Evolutionary conservation across 1,140 invertebrate species (phyloP), one percentile per base, ranked within the genome.

Genomic region (Triops longicaudatus): DNA sequence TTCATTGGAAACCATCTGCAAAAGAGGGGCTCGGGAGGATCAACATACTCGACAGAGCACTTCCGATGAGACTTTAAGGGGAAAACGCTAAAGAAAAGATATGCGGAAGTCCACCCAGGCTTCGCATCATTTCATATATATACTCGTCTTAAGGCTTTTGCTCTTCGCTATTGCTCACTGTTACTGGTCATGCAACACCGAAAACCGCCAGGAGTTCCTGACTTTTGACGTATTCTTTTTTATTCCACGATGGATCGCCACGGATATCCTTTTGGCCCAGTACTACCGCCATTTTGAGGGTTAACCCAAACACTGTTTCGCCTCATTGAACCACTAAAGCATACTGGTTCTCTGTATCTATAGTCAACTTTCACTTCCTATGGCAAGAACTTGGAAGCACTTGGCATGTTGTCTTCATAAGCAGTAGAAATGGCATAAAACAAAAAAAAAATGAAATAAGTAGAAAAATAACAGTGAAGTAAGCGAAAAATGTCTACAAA

Each of bases 1-100:
- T 63, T 63, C 50, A 63, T 63, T 63, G 50, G 50, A 63, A 63
- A 63, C 50, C 50, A 63, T 63, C 50, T 63, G 50, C 50, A 63
- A 63, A 37, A 17, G 50, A 63, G 50, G 22, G 17, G 50, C 50
- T 63, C 14, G 50, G 31, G 14, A 63, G 50, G 50, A 63, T 63
- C 50, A 63, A 63, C 50, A 63, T 63, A 63, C 50, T 63, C 50
- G 50, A 63, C 50, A 63, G 50, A 63, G 50, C 17, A 63, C 50
- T 63, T 63, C 50, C 50, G 50, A 63, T 22, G 50, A 63, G 50
- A 14, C 17, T 63, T 63, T 37, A 37, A 63, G 50, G 50, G 50
- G 22, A 14, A 5, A 14, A 63, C 7, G 7, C 31, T 7, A 63
- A 63, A 63, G 50, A 63, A 63, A 63, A 63, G 50, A 63, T 9